Conservation (phyloP, 2,888 invertebrate species). For the Caradrina kadenii region DNA sequence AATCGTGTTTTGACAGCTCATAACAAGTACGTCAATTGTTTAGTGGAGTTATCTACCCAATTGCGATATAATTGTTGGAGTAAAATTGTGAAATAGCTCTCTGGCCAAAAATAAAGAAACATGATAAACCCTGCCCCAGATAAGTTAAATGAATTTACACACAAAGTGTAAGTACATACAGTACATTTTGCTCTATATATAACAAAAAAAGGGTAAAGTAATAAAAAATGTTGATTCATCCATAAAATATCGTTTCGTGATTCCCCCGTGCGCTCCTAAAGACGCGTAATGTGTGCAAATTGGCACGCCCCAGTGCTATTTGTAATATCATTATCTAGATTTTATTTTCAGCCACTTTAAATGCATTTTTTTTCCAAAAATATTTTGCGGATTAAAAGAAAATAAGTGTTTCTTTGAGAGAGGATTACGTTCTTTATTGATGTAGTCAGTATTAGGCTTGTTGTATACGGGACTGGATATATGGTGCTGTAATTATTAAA, state of each 20-base stretch:
- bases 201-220: neutral
- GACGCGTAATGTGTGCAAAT: constrained; percentile 69
- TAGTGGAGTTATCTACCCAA: too few relatives aligned
- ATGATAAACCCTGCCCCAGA: neutral
- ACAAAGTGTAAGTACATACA: neutral
- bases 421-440: constrained; percentile 43
- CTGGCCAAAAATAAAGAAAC: neutral
- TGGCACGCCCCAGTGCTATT: constrained; percentile 55
- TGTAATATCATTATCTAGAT: constrained; percentile 52
- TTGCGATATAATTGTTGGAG: neutral
- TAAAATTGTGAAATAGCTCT: neutral
- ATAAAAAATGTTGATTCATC: constrained; percentile 46
- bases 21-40: too few relatives aligned
- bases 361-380: constrained; percentile 56
- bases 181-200: constrained; percentile 2
- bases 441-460: constrained; percentile 27
- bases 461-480: constrained; percentile 5
- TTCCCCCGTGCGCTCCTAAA: constrained; percentile 34
- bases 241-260: constrained; percentile 33
- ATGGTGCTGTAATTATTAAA: neutral
- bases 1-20: too few relatives aligned
- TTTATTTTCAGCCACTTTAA: constrained; percentile 59
- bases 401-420: constrained; percentile 49
- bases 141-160: neutral
- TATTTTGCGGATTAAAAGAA: constrained; percentile 52